Percentiles rank a stretch among this genome's conserved stretches.
phyloP scores from a whole-genome alignment of 92 coral and sea anemone species.

The Parazoanthus darwini region DNA sequence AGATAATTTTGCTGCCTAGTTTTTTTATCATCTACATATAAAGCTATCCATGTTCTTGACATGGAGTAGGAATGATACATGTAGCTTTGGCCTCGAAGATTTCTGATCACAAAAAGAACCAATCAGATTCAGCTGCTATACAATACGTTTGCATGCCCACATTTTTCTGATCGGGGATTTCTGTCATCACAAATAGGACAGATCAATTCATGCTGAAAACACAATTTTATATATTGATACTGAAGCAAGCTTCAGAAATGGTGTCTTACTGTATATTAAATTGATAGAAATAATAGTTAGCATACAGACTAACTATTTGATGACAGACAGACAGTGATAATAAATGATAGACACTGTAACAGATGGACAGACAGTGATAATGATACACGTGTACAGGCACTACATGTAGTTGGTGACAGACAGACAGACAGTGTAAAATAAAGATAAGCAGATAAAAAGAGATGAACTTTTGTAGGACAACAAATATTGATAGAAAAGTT shows the following conservation, averaged over 20 bases:
- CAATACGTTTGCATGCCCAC: constrained; percentile 13
- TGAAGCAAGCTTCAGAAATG: not conserved
- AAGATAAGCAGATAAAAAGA: not conserved
- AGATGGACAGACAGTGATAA: too few relatives aligned
- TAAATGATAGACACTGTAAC: constrained; percentile 8
- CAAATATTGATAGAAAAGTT: not conserved
- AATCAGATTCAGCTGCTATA: constrained; percentile 9
- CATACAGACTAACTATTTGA: not conserved
- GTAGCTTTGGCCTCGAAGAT: constrained; percentile 6
- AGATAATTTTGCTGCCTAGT: not conserved
- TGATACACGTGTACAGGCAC: not conserved
- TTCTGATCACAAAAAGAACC: constrained; percentile 5
- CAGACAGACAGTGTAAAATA: not conserved
- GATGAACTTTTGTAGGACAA: constrained; percentile 3
- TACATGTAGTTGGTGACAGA: not conserved
- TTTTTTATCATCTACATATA: constrained; percentile 10
- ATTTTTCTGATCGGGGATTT: constrained; percentile 6
- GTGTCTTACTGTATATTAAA: not conserved
- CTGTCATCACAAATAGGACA: not conserved
- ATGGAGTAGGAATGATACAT: constrained; percentile 15
- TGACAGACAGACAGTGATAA: not conserved
- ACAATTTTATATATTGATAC: constrained; percentile 8
- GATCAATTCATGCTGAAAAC: constrained; percentile 6
- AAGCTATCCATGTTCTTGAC: constrained; percentile 13
- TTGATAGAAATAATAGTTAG: constrained; percentile 3